Conservation (phyloP, 2,888 invertebrate genomes). For the Ectobius pallidus region DNA sequence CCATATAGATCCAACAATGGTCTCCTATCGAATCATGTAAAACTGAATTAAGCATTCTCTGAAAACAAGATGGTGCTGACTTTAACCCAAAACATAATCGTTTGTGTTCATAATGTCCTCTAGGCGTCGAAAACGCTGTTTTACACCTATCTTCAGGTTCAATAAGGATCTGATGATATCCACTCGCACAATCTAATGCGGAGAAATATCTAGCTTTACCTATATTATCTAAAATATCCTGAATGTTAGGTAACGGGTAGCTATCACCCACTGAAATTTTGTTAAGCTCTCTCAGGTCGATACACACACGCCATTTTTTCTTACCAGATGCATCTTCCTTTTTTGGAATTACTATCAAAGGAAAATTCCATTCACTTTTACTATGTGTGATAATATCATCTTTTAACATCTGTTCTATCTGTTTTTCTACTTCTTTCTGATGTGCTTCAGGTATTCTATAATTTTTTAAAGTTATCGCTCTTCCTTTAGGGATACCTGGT, state of each 20-base stretch:
- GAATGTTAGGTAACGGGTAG: background rate
- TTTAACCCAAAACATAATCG: background rate
- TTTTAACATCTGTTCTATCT: background rate
- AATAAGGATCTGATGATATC: background rate
- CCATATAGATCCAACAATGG: background rate
- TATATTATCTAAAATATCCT: conserved; percentile 16
- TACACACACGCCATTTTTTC: background rate
- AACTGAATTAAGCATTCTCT: background rate
- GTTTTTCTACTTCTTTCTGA: background rate
- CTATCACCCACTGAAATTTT: background rate
- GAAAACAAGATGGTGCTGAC: background rate
- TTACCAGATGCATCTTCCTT: background rate
- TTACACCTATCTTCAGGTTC: no score
- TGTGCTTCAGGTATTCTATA: background rate
- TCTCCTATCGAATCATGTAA: background rate
- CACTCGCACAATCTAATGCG: background rate
- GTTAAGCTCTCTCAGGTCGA: background rate
- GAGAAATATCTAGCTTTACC: conserved; percentile 4
- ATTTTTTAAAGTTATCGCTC: background rate
- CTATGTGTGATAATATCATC: background rate
- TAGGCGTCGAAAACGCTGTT: background rate
- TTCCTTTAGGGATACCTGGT: background rate
- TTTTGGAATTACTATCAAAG: background rate
- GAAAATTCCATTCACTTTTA: background rate
- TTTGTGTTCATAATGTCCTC: background rate